Conservation (phyloP, 2,888 invertebrate genomes). For the Phortica okadai region DNA sequence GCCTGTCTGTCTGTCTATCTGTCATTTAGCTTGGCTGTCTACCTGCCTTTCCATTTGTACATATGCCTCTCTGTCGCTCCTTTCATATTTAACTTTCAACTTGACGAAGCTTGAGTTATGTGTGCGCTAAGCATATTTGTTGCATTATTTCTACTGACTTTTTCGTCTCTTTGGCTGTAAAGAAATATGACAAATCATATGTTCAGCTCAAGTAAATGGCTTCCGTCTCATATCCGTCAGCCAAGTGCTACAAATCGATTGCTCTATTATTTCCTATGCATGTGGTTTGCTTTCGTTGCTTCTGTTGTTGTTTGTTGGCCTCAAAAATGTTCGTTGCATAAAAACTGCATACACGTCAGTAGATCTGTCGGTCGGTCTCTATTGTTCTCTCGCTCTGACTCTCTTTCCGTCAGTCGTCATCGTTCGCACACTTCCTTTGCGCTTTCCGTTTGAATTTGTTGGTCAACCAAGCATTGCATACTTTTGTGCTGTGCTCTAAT, state of each 20-base stretch:
- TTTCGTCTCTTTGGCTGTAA: neutral
- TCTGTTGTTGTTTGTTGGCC: neutral
- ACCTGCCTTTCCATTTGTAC: neutral
- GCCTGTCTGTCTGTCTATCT: neutral
- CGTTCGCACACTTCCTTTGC: slow-evolving; percentile 8
- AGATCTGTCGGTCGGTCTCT: neutral
- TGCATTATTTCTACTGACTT: neutral
- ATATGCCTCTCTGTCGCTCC: neutral
- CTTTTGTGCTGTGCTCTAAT: slow-evolving; percentile 14
- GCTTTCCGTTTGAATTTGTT: slow-evolving; percentile 33
- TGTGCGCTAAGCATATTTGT: slow-evolving; percentile 24
- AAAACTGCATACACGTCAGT: neutral
- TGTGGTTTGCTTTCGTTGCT: slow-evolving; percentile 55
- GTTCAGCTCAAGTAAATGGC: slow-evolving; percentile 9
- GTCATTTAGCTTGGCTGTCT: neutral
- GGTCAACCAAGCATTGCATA: slow-evolving; percentile 38
- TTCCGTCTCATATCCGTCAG: slow-evolving; percentile 39
- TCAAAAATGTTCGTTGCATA: too few relatives aligned
- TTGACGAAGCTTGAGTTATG: slow-evolving; percentile 28
- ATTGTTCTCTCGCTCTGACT: neutral
- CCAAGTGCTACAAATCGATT: slow-evolving; percentile 65
- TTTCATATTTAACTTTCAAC: neutral
- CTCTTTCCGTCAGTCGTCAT: neutral
- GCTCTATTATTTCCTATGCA: slow-evolving; percentile 67
- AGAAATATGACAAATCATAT: slow-evolving; percentile 22